These are phyloP conservation scores for Meta bourneti DNA, from an alignment of 2,888 invertebrate species.

Conservation along the genomic window DNA sequence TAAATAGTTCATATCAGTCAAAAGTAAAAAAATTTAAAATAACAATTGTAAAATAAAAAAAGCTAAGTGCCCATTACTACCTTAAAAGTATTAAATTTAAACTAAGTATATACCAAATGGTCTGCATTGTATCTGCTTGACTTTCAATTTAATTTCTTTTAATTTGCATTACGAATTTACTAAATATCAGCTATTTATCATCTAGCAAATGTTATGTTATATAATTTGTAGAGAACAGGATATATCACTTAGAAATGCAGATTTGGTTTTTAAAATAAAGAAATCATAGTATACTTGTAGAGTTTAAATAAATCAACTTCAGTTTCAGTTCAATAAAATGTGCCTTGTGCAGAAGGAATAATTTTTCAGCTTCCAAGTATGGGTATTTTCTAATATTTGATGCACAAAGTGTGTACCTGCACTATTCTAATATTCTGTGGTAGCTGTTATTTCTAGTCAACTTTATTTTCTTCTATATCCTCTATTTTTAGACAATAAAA, in stretches of 20 bases:
- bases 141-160: background rate
- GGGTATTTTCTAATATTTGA: background rate
- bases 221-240: too few species aligned
- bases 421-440: background rate
- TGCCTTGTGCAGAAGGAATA: too few species aligned
- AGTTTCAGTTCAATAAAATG: too few species aligned
- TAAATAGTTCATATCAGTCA: too few species aligned
- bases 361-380: too few species aligned
- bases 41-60: background rate
- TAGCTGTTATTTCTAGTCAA: conserved; percentile 20
- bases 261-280: too few species aligned
- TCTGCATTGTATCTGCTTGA: background rate
- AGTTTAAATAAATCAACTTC: too few species aligned
- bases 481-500: background rate
- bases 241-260: too few species aligned
- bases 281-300: too few species aligned
- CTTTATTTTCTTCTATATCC: background rate
- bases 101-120: background rate
- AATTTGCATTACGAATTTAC: background rate
- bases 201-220: too few species aligned
- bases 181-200: background rate
- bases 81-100: conserved; percentile 2
- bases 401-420: background rate
- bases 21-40: background rate
- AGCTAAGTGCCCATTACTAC: background rate